Base-by-base conservation (phyloP, 1,140 invertebrate genomes). In the Ostrea edulis region DNA sequence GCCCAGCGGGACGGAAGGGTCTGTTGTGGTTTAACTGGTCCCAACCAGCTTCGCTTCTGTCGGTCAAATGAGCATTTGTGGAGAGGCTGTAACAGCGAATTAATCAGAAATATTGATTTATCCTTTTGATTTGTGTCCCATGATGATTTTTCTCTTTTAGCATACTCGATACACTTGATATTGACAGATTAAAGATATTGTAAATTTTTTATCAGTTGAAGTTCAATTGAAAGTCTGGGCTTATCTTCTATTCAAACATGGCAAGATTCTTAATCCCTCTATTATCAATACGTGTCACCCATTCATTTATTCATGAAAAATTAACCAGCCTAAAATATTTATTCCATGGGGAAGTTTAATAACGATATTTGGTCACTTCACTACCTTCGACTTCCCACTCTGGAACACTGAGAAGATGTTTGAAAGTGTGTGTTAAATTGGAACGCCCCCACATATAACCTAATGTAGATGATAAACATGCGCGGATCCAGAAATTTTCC, bases 171-270 rank as follows among this genome's bases (percentile, higher is more conserved):
- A 77, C 25, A 35, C 29, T 77, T 29, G 68, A 77, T 35, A 77
- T 12, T 77, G 68, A 77, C 22, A 77, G 68, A 77, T 29, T 77
- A 77, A 77, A 29, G 8, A 35, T 77, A 29, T 77, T 29, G 25
- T 35, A 77, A 35, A 77, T 77, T 77, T 77, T 29, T 77, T 77
- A 77, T 77, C 68, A 77, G 68, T 4, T 77, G 68, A 25, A 17
- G 68, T 77, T 77, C 22, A 29, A 29, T 77, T 35, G 68, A 77
- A 77, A 35, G 22, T 77, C 25, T 22, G 8, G 68, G 68, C 68
- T 77, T 44, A 77, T 77, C 68, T 77, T 77, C 68, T 35, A 29
- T 77, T 77, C 68, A 77, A 77, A 77, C 29, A 35, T 77, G 68
- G 68, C 68, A 14, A 77, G 68, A 77, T 77, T 77, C 2, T 77